These are phyloP conservation scores for Heterochromis multidens DNA, from an alignment of 2,113 vertebrate genomes.

Conservation along the genomic window DNA sequence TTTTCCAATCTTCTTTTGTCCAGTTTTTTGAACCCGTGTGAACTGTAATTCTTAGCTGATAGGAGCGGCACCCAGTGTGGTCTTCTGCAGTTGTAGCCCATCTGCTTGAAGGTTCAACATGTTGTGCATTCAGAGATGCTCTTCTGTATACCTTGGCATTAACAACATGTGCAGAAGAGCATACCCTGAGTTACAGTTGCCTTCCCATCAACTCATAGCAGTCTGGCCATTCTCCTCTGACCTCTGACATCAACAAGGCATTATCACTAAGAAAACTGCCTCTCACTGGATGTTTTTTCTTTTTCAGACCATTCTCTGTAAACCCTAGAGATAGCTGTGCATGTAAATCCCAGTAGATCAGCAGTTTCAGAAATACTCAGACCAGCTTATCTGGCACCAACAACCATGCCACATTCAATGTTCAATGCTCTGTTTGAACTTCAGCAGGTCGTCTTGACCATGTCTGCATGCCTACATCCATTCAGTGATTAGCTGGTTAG, in stretches of 20 bases:
- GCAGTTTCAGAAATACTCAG: neutral
- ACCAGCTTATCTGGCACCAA: neutral
- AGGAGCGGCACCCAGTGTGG: neutral
- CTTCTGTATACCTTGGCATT: neutral
- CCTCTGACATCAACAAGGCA: too few relatives aligned
- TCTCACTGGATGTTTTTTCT: neutral
- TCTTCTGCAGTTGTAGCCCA: neutral
- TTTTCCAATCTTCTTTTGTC: neutral
- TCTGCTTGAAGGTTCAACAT: neutral
- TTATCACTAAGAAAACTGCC: too few relatives aligned
- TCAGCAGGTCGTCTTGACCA: neutral
- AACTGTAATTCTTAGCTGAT: neutral
- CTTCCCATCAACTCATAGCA: neutral
- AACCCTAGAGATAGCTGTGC: neutral
- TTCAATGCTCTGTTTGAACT: too few relatives aligned
- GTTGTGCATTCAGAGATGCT: neutral
- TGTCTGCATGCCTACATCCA: neutral
- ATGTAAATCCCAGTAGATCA: neutral
- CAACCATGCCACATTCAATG: too few relatives aligned
- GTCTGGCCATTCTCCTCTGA: too few relatives aligned
- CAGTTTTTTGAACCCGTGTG: neutral
- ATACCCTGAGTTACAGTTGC: neutral
- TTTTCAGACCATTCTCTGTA: neutral
- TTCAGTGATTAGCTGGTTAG: neutral
- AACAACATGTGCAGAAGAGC: neutral